These are phyloP conservation scores for Agonopterix subpropinquella DNA, from an alignment of 2,888 invertebrate genomes.

Conservation along the genomic window DNA sequence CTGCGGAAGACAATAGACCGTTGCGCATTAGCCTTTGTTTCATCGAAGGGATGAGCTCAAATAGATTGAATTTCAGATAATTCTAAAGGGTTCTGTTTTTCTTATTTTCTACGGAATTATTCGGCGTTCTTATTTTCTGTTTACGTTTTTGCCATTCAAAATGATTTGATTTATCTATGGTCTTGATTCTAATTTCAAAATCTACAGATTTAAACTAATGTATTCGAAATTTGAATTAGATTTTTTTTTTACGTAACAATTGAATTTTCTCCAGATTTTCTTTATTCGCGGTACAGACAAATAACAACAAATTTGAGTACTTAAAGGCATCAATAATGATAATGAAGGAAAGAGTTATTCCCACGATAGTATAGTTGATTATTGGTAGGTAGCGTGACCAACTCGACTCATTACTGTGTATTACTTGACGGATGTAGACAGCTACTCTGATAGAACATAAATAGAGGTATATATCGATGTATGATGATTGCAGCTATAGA, in stretches of 20 bases:
- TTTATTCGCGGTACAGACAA: too few species aligned
- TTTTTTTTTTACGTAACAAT: too few species aligned
- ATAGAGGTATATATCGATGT: too few species aligned
- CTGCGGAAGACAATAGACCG: constrained; percentile 61
- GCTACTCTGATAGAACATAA: background rate
- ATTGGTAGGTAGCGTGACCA: constrained; percentile 15
- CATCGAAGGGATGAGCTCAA: constrained; percentile 64
- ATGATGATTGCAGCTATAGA: too few species aligned
- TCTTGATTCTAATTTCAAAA: too few species aligned
- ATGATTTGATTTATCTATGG: too few species aligned
- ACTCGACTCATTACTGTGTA: constrained; percentile 11
- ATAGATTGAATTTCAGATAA: constrained; percentile 71
- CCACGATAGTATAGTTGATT: constrained; percentile 14
- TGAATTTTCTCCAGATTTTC: too few species aligned
- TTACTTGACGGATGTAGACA: constrained; percentile 10
- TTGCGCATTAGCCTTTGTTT: constrained; percentile 61
- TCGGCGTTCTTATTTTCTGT: background rate
- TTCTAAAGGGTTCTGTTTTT: constrained; percentile 53
- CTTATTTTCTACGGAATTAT: constrained; percentile 40
- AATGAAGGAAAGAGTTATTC: constrained; percentile 7
- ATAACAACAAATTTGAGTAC: background rate
- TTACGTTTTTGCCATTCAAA: background rate
- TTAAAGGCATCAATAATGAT: background rate
- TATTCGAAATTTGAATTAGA: too few species aligned
- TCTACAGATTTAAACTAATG: too few species aligned